A percentile compares a stretch with the other conserved stretches of the same genome.
Conservation (phyloP, 2,888 invertebrate species). For the Xestia c-nigrum region DNA sequence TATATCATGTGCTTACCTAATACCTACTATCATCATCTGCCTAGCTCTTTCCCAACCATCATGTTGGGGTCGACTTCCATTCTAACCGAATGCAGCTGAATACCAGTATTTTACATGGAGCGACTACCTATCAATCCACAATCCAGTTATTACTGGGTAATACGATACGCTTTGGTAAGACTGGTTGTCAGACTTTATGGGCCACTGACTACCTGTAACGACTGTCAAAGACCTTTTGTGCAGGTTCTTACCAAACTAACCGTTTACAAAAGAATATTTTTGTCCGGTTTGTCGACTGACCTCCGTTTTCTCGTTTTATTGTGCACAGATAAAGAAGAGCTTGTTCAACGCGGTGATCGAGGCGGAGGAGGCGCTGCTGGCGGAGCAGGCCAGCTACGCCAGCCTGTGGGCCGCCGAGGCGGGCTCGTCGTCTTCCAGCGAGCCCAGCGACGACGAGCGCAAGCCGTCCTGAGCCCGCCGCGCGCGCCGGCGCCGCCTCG, state of each 20-base stretch:
- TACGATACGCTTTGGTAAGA: too few species aligned
- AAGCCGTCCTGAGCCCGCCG: constrained; percentile 75
- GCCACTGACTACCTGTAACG: too few species aligned
- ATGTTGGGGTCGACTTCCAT: too few species aligned
- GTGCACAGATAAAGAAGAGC: constrained; percentile 77
- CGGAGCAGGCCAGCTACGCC: constrained; percentile 86
- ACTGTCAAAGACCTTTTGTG: too few species aligned
- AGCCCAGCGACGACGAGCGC: constrained; percentile 73
- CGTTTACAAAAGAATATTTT: neutral
- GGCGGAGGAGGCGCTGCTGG: constrained; percentile 84
- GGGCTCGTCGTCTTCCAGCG: constrained; percentile 76
- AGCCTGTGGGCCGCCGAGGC: constrained; percentile 81
- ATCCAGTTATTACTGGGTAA: too few species aligned
- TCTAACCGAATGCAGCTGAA: too few species aligned
- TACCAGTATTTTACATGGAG: too few species aligned
- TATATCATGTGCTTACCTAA: too few species aligned
- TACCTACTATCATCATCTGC: too few species aligned
- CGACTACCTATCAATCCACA: too few species aligned
- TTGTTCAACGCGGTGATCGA: constrained; percentile 84
- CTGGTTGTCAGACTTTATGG: too few species aligned
- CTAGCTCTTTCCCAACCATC: too few species aligned
- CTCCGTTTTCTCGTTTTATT: neutral
- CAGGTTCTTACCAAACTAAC: neutral
- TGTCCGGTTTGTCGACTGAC: neutral
- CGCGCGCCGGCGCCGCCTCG: constrained; percentile 32